A percentile compares a stretch with the other conserved stretches of the same genome.
Evolutionary conservation across 2,113 vertebrate genomes (phyloP).

Genomic region (Lepus americanus): DNA sequence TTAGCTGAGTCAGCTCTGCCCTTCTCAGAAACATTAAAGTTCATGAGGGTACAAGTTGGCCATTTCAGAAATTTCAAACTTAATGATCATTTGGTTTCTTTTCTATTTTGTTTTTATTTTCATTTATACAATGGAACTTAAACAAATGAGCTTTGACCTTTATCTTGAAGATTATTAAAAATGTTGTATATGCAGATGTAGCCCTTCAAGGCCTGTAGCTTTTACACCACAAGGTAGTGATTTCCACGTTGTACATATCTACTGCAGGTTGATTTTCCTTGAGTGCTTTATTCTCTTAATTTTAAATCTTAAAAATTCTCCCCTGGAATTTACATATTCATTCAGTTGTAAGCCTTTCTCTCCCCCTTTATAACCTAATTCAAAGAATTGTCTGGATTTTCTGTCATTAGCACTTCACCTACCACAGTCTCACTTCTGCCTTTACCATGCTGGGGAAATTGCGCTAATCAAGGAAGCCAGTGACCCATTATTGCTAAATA

Average conservation of each 20-base stretch:
- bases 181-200: constrained; percentile 70
- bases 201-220: constrained; percentile 68
- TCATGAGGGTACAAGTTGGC: constrained; percentile 79
- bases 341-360: background rate
- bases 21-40: constrained; percentile 55
- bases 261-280: constrained; percentile 92
- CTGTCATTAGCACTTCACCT: background rate
- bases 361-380: constrained; percentile 7
- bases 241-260: constrained; percentile 88
- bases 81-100: constrained; percentile 81
- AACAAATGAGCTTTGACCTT: constrained; percentile 77
- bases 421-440: background rate
- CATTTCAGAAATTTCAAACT: constrained; percentile 84
- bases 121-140: constrained; percentile 72
- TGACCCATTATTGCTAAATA: background rate
- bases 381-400: background rate
- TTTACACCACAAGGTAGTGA: constrained; percentile 89
- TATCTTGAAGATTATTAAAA: constrained; percentile 82
- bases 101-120: constrained; percentile 86
- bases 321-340: background rate
- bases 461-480: constrained; percentile 34
- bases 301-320: constrained; percentile 65
- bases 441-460: background rate
- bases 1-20: constrained; percentile 35
- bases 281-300: constrained; percentile 93